Evolutionary conservation across 2,797 vertebrate species (phyloP).

Genomic region (Leontopithecus rosalia): DNA sequence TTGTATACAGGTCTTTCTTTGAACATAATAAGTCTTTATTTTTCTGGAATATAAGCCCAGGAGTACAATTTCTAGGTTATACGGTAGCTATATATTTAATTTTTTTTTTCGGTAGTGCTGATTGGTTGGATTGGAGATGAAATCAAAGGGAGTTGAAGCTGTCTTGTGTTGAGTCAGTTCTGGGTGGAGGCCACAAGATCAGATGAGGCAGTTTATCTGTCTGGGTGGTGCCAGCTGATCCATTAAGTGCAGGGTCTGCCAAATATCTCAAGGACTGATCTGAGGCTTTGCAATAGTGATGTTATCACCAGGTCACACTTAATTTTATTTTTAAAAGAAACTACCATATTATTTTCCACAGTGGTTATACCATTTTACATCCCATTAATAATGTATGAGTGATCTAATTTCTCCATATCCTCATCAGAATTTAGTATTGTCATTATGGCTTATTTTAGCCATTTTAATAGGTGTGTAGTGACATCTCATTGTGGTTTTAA

Average conservation of each 20-base stretch:
- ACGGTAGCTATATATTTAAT: not conserved
- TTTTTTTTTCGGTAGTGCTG: not conserved
- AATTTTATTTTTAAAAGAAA: not conserved
- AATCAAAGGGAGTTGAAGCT: no score
- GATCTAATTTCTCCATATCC: not conserved
- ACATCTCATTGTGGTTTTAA: not conserved
- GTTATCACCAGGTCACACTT: no score
- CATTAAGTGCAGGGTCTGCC: no score
- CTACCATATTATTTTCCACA: not conserved
- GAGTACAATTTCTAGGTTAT: not conserved
- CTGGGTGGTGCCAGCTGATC: no score
- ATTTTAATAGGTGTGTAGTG: not conserved
- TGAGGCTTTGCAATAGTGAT: no score
- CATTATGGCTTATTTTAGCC: not conserved
- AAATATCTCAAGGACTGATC: no score
- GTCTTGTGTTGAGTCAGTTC: no score
- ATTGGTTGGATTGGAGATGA: no score
- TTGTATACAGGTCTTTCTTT: conserved; percentile 11
- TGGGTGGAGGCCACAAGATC: no score
- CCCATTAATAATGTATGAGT: not conserved
- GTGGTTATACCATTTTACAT: not conserved
- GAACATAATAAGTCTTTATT: not conserved
- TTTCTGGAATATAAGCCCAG: not conserved
- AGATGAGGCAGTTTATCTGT: no score
- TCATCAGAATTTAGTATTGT: not conserved